Evolutionary conservation across 2,888 invertebrate genomes (phyloP).

Genomic region (Tiliacea citrago): DNA sequence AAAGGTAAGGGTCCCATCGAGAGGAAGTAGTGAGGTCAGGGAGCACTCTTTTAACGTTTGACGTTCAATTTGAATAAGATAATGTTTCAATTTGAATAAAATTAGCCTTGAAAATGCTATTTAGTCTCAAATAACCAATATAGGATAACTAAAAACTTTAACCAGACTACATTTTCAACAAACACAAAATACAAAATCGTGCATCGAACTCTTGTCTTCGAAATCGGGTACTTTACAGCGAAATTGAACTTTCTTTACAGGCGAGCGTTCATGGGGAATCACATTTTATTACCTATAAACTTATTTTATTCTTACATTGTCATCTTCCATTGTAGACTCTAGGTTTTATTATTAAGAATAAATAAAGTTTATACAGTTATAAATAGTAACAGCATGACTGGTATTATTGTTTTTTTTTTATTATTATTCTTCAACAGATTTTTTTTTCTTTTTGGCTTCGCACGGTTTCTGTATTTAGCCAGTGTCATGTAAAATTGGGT

Average conservation of each 20-base stretch:
- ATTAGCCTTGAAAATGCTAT: neutral
- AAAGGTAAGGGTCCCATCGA: neutral
- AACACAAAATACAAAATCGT: neutral
- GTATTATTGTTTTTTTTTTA: too few relatives aligned
- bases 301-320: constrained; percentile 48
- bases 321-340: constrained; percentile 28
- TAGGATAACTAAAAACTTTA: neutral
- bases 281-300: constrained; percentile 56
- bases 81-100: neutral
- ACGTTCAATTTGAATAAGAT: neutral
- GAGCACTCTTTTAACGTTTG: neutral
- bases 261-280: constrained; percentile 54
- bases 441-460: too few relatives aligned
- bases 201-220: constrained; percentile 20
- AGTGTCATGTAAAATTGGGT: too few relatives aligned
- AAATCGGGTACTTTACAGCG: constrained; percentile 10
- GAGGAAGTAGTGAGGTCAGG: neutral
- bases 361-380: neutral
- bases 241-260: constrained; percentile 41
- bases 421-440: too few relatives aligned
- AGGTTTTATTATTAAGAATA: constrained; percentile 29
- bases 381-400: too few relatives aligned
- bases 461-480: too few relatives aligned
- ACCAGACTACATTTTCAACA: neutral
- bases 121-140: too few relatives aligned